Percentiles rank a stretch among this genome's conserved stretches.
phyloP scores from a whole-genome alignment of 2,113 vertebrate species.

The Empidonax traillii region DNA sequence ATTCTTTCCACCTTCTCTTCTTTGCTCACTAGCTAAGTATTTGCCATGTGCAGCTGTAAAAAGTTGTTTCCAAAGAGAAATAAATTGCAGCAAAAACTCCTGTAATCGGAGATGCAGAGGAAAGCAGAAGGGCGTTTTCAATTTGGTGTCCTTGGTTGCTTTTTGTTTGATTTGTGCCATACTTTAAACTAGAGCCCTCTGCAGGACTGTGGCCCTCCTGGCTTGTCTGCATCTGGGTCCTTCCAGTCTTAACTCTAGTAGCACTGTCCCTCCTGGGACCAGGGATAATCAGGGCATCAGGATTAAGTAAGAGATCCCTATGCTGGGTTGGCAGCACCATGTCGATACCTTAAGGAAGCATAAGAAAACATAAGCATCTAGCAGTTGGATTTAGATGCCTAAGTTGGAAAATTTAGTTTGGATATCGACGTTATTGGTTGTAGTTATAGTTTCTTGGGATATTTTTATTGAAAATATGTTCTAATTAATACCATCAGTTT shows the following conservation, averaged over 20 bases:
- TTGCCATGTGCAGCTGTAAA: constrained; percentile 68
- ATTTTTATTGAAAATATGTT: neutral
- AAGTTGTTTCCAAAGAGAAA: constrained; percentile 61
- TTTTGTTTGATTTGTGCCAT: neutral
- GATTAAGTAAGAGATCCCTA: neutral
- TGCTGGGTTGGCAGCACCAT: neutral
- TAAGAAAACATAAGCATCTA: neutral
- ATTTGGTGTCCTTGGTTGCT: neutral
- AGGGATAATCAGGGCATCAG: fast-evolving
- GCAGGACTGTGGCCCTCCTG: neutral
- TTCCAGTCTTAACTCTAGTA: neutral
- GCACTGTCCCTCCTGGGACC: fast-evolving
- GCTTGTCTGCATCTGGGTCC: neutral
- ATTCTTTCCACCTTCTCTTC: constrained; percentile 49
- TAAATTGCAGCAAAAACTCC: constrained; percentile 13
- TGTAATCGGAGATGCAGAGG: constrained; percentile 12
- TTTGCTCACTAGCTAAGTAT: neutral
- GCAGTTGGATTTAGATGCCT: neutral
- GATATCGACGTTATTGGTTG: neutral
- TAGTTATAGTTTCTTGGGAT: neutral
- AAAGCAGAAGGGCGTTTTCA: constrained; percentile 37
- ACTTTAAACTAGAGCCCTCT: neutral
- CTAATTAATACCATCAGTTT: neutral
- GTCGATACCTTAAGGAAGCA: neutral
- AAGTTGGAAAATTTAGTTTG: neutral